Evolutionary conservation across 2,888 invertebrate species (phyloP).

Genomic region (Meiosimyza decipiens): DNA sequence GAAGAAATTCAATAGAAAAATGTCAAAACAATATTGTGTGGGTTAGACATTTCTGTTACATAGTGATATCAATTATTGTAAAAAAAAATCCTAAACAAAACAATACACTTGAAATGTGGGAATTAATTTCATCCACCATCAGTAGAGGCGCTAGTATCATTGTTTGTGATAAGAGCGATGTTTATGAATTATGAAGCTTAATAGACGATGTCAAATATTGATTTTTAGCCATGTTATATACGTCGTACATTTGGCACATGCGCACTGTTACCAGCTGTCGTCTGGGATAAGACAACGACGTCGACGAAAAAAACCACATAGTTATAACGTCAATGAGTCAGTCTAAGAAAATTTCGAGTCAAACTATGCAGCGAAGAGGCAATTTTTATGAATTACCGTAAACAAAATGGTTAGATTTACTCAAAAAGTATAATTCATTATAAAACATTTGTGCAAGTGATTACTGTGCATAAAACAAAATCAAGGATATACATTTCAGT

Average conservation of each 20-base stretch:
- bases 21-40: too few relatives aligned
- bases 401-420: too few relatives aligned
- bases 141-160: not conserved
- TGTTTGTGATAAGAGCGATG: not conserved
- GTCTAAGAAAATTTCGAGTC: too few relatives aligned
- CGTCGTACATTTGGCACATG: constrained; percentile 25
- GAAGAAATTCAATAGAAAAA: not conserved
- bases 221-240: constrained; percentile 17
- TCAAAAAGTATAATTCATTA: too few relatives aligned
- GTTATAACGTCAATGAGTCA: constrained; percentile 22
- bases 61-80: too few relatives aligned
- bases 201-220: constrained; percentile 4
- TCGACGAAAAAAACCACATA: not conserved
- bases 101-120: constrained; percentile 25
- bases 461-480: too few relatives aligned
- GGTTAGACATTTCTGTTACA: too few relatives aligned
- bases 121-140: not conserved
- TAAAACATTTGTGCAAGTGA: too few relatives aligned
- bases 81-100: not conserved
- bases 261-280: constrained; percentile 17
- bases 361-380: too few relatives aligned
- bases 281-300: not conserved
- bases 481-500: too few relatives aligned
- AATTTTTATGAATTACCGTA: too few relatives aligned
- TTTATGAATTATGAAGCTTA: too few relatives aligned